Evolutionary conservation across 92 coral and sea anemone genomes (phyloP).

Genomic region (Pocillopora meandrina): DNA sequence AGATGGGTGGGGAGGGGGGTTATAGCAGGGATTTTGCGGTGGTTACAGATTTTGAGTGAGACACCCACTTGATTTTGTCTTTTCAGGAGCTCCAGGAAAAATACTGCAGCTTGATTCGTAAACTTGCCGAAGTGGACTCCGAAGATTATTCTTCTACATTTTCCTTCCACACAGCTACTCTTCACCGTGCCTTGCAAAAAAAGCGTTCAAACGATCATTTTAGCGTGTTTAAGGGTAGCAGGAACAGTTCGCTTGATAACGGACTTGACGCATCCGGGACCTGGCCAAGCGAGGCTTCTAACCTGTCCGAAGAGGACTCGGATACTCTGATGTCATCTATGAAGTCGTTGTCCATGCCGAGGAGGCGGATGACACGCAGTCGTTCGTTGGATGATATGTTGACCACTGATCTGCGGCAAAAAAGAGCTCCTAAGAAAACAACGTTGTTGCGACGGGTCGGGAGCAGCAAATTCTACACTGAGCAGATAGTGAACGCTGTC

Average conservation of each 20-base stretch:
- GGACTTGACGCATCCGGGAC: slow-evolving; percentile 40
- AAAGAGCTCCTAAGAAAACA: slow-evolving; percentile 49
- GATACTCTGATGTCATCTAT: slow-evolving; percentile 34
- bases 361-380: slow-evolving; percentile 88
- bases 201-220: slow-evolving; percentile 47
- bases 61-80: not conserved
- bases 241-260: slow-evolving; percentile 42
- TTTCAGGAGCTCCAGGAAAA: slow-evolving; percentile 53
- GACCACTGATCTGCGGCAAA: slow-evolving; percentile 39
- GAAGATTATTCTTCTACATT: slow-evolving; percentile 34
- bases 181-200: slow-evolving; percentile 34
- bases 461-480: slow-evolving; percentile 92
- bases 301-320: slow-evolving; percentile 39
- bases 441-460: slow-evolving; percentile 77
- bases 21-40: not conserved
- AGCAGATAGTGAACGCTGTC: slow-evolving; percentile 53
- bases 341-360: slow-evolving; percentile 40
- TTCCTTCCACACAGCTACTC: slow-evolving; percentile 56
- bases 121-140: slow-evolving; percentile 63
- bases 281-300: slow-evolving; percentile 44
- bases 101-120: slow-evolving; percentile 36
- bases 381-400: slow-evolving; percentile 93
- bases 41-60: not conserved
- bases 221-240: slow-evolving; percentile 30
- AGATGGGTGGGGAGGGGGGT: not conserved